Conservation (phyloP, 2,113 vertebrate species). For the Lipophrys pholis region DNA sequence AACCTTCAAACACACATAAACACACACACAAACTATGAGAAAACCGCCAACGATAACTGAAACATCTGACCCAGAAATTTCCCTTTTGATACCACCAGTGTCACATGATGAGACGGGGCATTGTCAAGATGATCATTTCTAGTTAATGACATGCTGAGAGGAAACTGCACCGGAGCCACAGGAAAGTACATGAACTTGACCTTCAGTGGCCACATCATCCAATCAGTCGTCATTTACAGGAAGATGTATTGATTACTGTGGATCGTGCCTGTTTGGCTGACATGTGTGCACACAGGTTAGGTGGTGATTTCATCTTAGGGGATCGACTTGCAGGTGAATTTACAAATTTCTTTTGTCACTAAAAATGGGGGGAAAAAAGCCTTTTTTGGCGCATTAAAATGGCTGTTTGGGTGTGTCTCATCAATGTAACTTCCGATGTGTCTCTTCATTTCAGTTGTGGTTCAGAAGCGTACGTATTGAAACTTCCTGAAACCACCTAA, state of each 20-base stretch:
- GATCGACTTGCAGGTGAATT: background rate
- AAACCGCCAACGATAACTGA: constrained; percentile 48
- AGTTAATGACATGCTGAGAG: constrained; percentile 15
- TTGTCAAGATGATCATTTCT: background rate
- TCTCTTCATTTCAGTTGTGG: constrained; percentile 14
- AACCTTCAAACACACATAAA: constrained; percentile 9
- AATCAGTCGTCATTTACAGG: constrained; percentile 12
- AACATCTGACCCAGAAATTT: constrained; percentile 60
- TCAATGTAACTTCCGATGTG: background rate
- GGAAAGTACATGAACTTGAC: constrained; percentile 29
- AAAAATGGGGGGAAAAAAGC: background rate
- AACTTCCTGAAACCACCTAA: constrained; percentile 32
- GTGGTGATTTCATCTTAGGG: no score
- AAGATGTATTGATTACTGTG: background rate
- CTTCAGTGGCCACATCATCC: constrained; percentile 1
- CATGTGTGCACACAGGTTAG: constrained; percentile 6
- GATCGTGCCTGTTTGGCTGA: background rate
- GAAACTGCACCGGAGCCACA: constrained; percentile 18
- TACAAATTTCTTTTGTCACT: background rate
- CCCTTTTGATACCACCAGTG: constrained; percentile 18
- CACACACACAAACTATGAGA: constrained; percentile 45
- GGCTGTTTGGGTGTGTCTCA: background rate
- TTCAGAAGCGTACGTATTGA: constrained; percentile 1
- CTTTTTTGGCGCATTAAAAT: constrained; percentile 12
- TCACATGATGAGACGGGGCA: background rate